phyloP scores from a whole-genome alignment of 2,888 invertebrate species.

The Agrotis segetum region DNA sequence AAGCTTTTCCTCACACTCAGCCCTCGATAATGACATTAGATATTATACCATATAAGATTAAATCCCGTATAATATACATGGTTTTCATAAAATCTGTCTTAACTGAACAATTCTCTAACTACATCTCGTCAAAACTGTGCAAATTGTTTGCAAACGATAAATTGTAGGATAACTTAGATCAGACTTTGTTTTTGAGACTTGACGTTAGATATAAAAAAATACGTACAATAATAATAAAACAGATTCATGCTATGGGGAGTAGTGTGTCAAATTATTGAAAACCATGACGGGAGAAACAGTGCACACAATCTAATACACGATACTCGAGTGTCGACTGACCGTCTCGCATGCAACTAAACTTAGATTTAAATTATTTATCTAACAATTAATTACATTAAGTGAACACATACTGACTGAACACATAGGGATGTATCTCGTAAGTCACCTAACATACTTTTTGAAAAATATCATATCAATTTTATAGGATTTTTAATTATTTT shows the following conservation, averaged over 20 bases:
- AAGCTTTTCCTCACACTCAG: slow-evolving; percentile 49
- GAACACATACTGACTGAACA: slow-evolving; percentile 88
- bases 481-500: slow-evolving; percentile 69
- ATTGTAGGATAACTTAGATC: slow-evolving; percentile 57
- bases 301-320: slow-evolving; percentile 52
- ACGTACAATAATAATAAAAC: slow-evolving; percentile 36
- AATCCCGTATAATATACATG: slow-evolving; percentile 60
- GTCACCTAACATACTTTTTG: slow-evolving; percentile 62
- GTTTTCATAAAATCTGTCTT: slow-evolving; percentile 59
- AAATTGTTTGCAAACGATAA: slow-evolving; percentile 54
- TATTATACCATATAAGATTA: slow-evolving; percentile 54
- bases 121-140: slow-evolving; percentile 52
- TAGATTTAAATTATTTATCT: slow-evolving; percentile 67
- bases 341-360: slow-evolving; percentile 68
- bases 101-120: slow-evolving; percentile 54
- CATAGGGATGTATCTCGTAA: slow-evolving; percentile 73
- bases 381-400: slow-evolving; percentile 76
- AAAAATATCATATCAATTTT: slow-evolving; percentile 68
- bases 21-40: slow-evolving; percentile 37
- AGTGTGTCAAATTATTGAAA: slow-evolving; percentile 64
- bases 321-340: slow-evolving; percentile 47
- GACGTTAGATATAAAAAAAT: slow-evolving; percentile 47
- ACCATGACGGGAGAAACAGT: slow-evolving; percentile 70
- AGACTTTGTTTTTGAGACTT: slow-evolving; percentile 44
- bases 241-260: slow-evolving; percentile 27